A percentile compares a stretch with the other conserved stretches of the same genome.
Evolutionary conservation across 2,888 invertebrate species (phyloP).

Genomic region (Tridacna crocea): DNA sequence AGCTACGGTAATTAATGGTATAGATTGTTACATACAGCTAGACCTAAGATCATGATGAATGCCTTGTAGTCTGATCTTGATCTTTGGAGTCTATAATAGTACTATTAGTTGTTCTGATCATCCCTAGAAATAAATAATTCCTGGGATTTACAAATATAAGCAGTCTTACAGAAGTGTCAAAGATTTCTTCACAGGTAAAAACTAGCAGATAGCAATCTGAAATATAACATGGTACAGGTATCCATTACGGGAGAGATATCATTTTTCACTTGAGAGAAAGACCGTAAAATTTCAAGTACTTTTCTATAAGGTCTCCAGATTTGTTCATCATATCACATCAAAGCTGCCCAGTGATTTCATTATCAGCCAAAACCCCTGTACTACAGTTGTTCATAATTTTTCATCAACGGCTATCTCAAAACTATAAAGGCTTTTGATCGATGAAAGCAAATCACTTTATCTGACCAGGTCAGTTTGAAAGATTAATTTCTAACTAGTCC

Average conservation of each 20-base stretch:
- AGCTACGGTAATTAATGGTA: too few species aligned
- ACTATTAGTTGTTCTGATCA: too few species aligned
- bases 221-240: neutral
- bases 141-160: too few species aligned
- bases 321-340: constrained; percentile 23
- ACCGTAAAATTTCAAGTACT: constrained; percentile 25
- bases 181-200: neutral
- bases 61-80: too few species aligned
- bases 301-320: constrained; percentile 20
- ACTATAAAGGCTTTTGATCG: constrained; percentile 21
- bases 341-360: neutral
- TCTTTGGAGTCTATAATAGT: too few species aligned
- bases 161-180: too few species aligned
- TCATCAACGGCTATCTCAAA: constrained; percentile 15
- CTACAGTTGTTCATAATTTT: constrained; percentile 24
- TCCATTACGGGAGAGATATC: neutral
- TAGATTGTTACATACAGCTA: too few species aligned
- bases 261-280: constrained; percentile 17
- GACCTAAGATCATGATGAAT: too few species aligned
- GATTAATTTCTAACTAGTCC: constrained; percentile 9
- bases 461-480: constrained; percentile 18
- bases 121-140: too few species aligned
- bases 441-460: constrained; percentile 28
- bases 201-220: neutral
- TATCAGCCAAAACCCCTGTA: neutral